Evolutionary conservation across 1,140 invertebrate species (phyloP).

Genomic region (Drosophila nasuta): DNA sequence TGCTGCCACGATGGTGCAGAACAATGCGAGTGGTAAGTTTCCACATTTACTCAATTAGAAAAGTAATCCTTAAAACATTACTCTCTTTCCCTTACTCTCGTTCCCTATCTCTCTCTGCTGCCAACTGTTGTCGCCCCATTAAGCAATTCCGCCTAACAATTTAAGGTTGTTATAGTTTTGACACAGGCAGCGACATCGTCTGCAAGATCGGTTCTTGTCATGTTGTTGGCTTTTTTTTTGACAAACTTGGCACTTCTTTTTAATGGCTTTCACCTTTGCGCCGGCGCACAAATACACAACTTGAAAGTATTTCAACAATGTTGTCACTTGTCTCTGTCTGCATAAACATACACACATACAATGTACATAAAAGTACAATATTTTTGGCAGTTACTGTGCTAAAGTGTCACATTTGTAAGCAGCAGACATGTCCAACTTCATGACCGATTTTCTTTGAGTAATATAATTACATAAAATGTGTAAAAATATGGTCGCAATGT

Average conservation of each 20-base stretch:
- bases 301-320: constrained; percentile 53
- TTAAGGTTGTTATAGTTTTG: constrained; percentile 48
- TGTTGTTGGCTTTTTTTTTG: constrained; percentile 2
- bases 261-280: constrained; percentile 73
- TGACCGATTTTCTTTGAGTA: no score
- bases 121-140: constrained; percentile 42
- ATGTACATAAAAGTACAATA: no score
- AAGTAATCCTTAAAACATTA: constrained; percentile 19
- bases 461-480: no score
- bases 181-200: constrained; percentile 15
- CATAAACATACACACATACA: constrained; percentile 1
- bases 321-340: neutral
- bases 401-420: no score
- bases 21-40: constrained; percentile 86
- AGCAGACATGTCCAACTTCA: no score
- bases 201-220: constrained; percentile 25
- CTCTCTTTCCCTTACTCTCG: no score
- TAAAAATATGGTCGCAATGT: no score
- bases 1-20: constrained; percentile 96
- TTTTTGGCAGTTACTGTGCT: no score
- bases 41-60: constrained; percentile 17
- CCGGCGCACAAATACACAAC: constrained; percentile 33
- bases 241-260: constrained; percentile 9
- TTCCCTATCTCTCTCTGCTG: neutral
- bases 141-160: constrained; percentile 68